Conservation (phyloP, 1,140 invertebrate species). For the Saxidomus purpurata region DNA sequence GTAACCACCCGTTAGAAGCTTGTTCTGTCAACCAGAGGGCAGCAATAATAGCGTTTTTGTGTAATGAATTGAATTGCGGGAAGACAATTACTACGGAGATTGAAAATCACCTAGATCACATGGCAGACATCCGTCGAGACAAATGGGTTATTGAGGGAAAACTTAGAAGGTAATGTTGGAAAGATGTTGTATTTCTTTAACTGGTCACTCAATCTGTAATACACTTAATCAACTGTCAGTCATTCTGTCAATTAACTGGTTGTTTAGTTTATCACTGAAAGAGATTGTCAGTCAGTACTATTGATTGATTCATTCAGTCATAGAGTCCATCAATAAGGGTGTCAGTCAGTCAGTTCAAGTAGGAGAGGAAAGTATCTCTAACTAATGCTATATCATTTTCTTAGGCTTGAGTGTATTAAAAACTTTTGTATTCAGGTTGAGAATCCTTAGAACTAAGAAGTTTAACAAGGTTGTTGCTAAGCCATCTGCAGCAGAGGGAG, state of each 20-base stretch:
- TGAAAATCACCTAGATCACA: conserved; percentile 87
- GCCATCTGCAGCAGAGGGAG: conserved; percentile 40
- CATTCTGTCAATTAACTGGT: too few species aligned
- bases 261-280: too few species aligned
- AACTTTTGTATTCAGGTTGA: conserved; percentile 88
- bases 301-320: too few species aligned
- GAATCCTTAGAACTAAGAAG: conserved; percentile 92
- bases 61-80: conserved; percentile 92
- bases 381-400: too few species aligned
- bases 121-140: conserved; percentile 87
- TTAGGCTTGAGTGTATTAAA: too few species aligned
- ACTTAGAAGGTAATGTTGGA: conserved; percentile 92
- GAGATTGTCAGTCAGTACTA: too few species aligned
- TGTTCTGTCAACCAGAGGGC: conserved; percentile 95
- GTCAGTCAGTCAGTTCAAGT: too few species aligned
- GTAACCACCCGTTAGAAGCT: conserved; percentile 90
- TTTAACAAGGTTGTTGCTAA: conserved; percentile 63
- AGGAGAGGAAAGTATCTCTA: too few species aligned
- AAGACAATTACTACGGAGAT: conserved; percentile 85
- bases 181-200: too few species aligned
- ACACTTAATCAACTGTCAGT: too few species aligned
- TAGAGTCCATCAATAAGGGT: too few species aligned
- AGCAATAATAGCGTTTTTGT: conserved; percentile 95
- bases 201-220: too few species aligned
- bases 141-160: conserved; percentile 92